A percentile compares a stretch with the other conserved stretches of the same genome.
Evolutionary conservation across 2,888 invertebrate species (phyloP).

Genomic region (Nycteola revayana): DNA sequence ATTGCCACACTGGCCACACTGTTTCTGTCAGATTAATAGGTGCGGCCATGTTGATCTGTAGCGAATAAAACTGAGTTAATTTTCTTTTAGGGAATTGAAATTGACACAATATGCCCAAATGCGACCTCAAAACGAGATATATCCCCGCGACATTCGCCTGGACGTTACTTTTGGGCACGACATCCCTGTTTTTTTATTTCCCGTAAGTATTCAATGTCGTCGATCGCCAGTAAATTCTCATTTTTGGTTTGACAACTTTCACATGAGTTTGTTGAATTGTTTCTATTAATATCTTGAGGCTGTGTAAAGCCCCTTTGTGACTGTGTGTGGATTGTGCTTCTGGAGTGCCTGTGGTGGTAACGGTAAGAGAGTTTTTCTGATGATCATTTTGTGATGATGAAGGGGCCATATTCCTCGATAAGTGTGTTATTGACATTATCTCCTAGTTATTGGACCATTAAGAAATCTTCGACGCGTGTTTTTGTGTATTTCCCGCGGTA

Average conservation of each 20-base stretch:
- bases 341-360: conserved; percentile 20
- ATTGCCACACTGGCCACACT: conserved; percentile 33
- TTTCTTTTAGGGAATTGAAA: conserved; percentile 74
- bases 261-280: conserved; percentile 65
- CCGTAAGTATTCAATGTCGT: conserved; percentile 91
- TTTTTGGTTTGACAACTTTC: conserved; percentile 78
- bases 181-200: conserved; percentile 97
- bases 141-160: conserved; percentile 99
- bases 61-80: conserved; percentile 73
- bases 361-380: conserved; percentile 28
- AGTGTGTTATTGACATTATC: conserved; percentile 36
- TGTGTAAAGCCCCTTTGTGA: conserved; percentile 48
- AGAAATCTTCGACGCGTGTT: conserved; percentile 12
- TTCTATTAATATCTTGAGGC: conserved; percentile 67
- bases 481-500: conserved; percentile 9
- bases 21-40: conserved; percentile 75
- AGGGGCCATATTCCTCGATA: conserved; percentile 32
- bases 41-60: conserved; percentile 85
- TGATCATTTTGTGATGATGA: conserved; percentile 11
- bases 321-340: conserved; percentile 30
- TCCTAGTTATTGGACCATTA: conserved; percentile 21
- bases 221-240: conserved; percentile 59
- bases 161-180: conserved; percentile 96
- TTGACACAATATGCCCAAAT: conserved; percentile 93
- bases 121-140: conserved; percentile 97